Evolutionary conservation across 2,113 vertebrate species (phyloP).

Genomic region (Montifringilla adamsi): DNA sequence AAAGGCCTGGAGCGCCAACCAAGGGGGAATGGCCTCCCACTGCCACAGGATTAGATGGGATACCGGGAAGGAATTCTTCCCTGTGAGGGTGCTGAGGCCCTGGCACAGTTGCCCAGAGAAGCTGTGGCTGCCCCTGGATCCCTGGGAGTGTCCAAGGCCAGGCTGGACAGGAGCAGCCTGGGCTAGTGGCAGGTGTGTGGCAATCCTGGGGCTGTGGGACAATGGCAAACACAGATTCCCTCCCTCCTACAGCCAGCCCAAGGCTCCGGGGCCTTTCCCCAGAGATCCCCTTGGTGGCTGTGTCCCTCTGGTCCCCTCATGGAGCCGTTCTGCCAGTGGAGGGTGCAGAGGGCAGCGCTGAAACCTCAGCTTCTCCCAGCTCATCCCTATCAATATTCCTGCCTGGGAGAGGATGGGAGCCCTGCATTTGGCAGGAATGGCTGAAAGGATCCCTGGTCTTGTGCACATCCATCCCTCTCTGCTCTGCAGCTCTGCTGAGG

Average conservation of each 20-base stretch:
- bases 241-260: background rate
- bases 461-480: background rate
- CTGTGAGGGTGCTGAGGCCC: accelerated
- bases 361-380: background rate
- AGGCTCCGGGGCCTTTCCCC: background rate
- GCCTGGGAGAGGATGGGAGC: background rate
- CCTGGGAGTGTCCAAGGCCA: background rate
- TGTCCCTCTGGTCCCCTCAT: background rate
- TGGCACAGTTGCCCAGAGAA: background rate
- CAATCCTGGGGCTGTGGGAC: background rate
- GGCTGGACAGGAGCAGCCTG: accelerated
- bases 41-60: background rate
- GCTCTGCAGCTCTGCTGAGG: background rate
- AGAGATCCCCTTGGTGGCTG: background rate
- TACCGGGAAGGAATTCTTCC: accelerated
- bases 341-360: background rate
- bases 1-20: accelerated
- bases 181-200: accelerated
- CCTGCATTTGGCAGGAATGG: background rate
- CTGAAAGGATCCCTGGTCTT: background rate
- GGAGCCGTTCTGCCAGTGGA: accelerated
- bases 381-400: background rate
- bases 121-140: background rate
- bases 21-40: background rate
- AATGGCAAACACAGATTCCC: accelerated